These are phyloP conservation scores for Cenopis cana DNA, from an alignment of 2,888 invertebrate genomes.

Conservation along the genomic window DNA sequence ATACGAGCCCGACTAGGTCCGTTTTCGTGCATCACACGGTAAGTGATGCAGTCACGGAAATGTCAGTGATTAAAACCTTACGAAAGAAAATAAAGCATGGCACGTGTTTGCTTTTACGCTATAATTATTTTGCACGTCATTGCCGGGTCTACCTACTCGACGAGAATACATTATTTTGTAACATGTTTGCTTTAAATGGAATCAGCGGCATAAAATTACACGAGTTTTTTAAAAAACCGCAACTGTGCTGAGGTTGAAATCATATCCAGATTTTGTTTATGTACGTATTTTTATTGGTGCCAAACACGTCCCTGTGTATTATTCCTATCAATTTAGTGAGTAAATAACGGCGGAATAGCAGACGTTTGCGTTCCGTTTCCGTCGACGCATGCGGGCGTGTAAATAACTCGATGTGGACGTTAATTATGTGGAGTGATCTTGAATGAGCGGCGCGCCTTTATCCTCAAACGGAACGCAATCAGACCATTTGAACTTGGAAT, in stretches of 20 bases:
- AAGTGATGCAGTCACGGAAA: slow-evolving; percentile 72
- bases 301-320: slow-evolving; percentile 41
- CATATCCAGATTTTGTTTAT: neutral
- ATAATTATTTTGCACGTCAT: slow-evolving; percentile 40
- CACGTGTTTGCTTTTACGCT: slow-evolving; percentile 49
- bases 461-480: slow-evolving; percentile 68
- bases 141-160: slow-evolving; percentile 31
- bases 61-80: slow-evolving; percentile 67
- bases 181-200: slow-evolving; percentile 24
- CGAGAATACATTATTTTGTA: slow-evolving; percentile 32
- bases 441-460: slow-evolving; percentile 61
- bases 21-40: slow-evolving; percentile 58
- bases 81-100: slow-evolving; percentile 55
- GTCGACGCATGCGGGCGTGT: slow-evolving; percentile 78
- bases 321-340: slow-evolving; percentile 62
- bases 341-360: slow-evolving; percentile 30
- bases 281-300: neutral
- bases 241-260: no score
- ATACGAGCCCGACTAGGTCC: slow-evolving; percentile 49
- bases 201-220: slow-evolving; percentile 8
- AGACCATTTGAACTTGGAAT: slow-evolving; percentile 65
- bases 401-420: slow-evolving; percentile 80
- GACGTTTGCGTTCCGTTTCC: slow-evolving; percentile 64
- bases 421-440: slow-evolving; percentile 80
- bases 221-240: slow-evolving; percentile 9